Base-by-base conservation (phyloP, 1,140 invertebrate species). In the Sycophila sp. region DNA sequence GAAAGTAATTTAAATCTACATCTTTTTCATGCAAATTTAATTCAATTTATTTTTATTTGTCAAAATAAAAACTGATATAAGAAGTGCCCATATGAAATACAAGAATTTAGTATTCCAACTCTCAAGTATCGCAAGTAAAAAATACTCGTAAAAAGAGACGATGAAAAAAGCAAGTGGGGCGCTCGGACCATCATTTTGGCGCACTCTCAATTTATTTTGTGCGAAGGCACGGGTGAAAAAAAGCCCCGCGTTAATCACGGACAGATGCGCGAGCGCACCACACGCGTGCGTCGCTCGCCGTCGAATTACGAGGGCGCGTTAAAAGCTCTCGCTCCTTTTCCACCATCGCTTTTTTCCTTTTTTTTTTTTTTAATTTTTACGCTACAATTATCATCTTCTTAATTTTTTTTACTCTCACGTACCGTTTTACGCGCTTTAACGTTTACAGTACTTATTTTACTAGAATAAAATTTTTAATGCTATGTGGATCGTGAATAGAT, bases 181-280 rank as follows among this genome's bases (percentile, higher is more conserved):
- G 17, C 17, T 34, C 10, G n/a, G 26, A 45, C 24, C 22, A 60
- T 42, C 24, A 11, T 45, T 60, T 59, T 1, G n/a, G 15, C 11
- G 34, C n/a, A n/a, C n/a, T n/a, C n/a, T n/a, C n/a, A n/a, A n/a
- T n/a, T n/a, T n/a, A n/a, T n/a, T n/a, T n/a, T n/a, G n/a, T n/a
- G n/a, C 10, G 38, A 15, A 60, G 17, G n/a, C 42, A 13, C 26
- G 38, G 19, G 28, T 32, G 2, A 32, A 66, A 28, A 56, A 66
- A 56, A 56, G 17, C 64, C 24, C 7, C 62, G 28, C 62, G 45
- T 64, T 64, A 64, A 64, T 64, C 62, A 38, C 62, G 15, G 19
- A 22, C 47, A 53, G 47, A 64, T 53, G 47, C 45, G 17, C 30
- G n/a, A n/a, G n/a, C 10, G 17, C 22, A 26, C 36, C 7, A 15